Base-by-base conservation (phyloP, 2,113 vertebrate genomes). In the Laterallus jamaicensis region DNA sequence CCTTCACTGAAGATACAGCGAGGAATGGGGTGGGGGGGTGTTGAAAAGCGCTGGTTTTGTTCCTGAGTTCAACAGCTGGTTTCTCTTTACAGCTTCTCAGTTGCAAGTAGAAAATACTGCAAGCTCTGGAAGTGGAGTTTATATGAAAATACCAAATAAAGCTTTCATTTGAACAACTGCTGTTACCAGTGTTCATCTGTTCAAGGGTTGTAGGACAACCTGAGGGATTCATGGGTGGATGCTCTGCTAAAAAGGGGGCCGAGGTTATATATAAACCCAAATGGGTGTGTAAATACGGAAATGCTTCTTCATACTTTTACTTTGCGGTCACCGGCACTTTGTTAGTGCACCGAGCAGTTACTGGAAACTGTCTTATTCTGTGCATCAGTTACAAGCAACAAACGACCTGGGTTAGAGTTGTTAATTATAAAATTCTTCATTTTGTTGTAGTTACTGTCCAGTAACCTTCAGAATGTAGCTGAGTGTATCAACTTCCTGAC, bases 401-500 rank as follows among this genome's bases (percentile, higher is more conserved):
- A 64, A 80, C 37, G 9, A 31, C 19, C 6, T 18, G 10, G 26
- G 37, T 73, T 96, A 74, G 82, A 82, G 79, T 15, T 68, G n/a
- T 87, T 84, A 26, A 81, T 71, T 92, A 93, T 90, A 98, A 98
- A 98, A 4, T 15, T 54, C 52, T 54, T 54, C 52, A 28, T 15
- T 97, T 97, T 98, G 95, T 96, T 97, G 88, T 88, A 88, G 49
- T 95, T 96, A 97, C 98, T 96, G 67, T 96, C 78, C 92, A 97
- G 96, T 96, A 97, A 97, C 96, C 47, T 21, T 42, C 17, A 58
- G 25, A 92, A 54, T 71, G 47, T 32, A 84, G 49, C 69, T 18
- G 19, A 81, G 32, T 31, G 14, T 9, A 17, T 56, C 7, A 47
- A 21, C 22, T 58, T 52, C 37, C 49, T 63, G 28, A 37, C 12